Base-by-base conservation (phyloP, 2,113 vertebrate genomes). In the Thamnophis sirtalis region DNA sequence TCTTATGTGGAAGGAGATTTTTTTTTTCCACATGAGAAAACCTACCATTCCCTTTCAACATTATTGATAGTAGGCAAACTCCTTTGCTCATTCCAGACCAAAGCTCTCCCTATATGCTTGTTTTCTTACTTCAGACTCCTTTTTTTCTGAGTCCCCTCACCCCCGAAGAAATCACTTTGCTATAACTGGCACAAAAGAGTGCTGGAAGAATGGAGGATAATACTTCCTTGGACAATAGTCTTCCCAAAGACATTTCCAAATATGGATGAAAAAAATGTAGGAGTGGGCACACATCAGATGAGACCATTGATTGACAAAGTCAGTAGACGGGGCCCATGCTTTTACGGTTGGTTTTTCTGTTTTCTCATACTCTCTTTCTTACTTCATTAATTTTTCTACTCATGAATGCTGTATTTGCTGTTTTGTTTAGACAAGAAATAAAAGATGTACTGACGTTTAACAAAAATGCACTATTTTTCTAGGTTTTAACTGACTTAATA, bases 401-500 rank as follows among this genome's bases (percentile, higher is more conserved):
- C 11, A 19, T 58, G 19, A 13, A 28, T 49, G 13, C 33, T 53
- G 54, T 84, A 15, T 54, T 54, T 90, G 56, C 10, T 48, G 21
- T n/a, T 92, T 33, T 49, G 86, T 55, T 13, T n/a, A 53, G 48
- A 68, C 21, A 15, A 50, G 85, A 89, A 92, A 73, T 93, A 50
- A 51, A n/a, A 60, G 1, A 5, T 58, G 22, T 87, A 48, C 92
- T 92, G 89, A 54, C 89, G 6, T 95, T 93, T 49, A 89, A 7
- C 0, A 54, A 9, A 11, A 43, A 54, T 24, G 0, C 89, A 0
- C 0, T 0, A n/a, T 90, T 94, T 87, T 43, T 92, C 86, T 94
- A 90, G 7, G 10, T 91, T 86, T 90, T 1, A 3, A 43, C 73
- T 89, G 50, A 38, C 58, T 95, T 95, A 96, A 94, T 93, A 56